These are phyloP conservation scores for Drepana arcuata DNA, from an alignment of 1,140 invertebrate species.

Conservation along the genomic window DNA sequence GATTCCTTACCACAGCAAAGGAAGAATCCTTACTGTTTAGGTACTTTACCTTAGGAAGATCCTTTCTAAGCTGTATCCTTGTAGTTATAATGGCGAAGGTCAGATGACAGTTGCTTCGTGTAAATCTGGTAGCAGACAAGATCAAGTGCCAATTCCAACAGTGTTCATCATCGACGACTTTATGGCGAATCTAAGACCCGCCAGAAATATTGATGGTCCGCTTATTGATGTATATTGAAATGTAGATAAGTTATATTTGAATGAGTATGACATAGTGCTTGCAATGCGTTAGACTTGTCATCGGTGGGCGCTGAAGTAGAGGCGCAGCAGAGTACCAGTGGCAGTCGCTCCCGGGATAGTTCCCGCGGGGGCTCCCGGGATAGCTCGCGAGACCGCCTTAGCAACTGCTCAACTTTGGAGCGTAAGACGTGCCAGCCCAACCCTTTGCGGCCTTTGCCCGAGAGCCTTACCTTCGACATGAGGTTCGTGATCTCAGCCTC, in stretches of 20 bases:
- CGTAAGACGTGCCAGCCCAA: conserved; percentile 46
- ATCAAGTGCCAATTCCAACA: no score
- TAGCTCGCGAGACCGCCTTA: conserved; percentile 61
- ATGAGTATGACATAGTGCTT: no score
- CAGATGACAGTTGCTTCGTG: no score
- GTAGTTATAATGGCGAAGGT: neutral
- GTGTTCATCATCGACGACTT: no score
- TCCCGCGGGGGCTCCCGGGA: conserved; percentile 63
- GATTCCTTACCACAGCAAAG: no score
- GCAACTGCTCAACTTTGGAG: conserved; percentile 62
- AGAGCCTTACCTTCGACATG: conserved; percentile 92
- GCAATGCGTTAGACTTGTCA: conserved; percentile 86
- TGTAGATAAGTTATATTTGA: no score
- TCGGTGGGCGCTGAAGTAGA: conserved; percentile 78
- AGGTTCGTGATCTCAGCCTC: no score
- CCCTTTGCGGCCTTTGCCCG: conserved; percentile 82
- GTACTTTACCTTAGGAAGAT: neutral
- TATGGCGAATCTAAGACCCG: no score
- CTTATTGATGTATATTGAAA: no score
- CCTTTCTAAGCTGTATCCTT: neutral
- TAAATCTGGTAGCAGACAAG: neutral
- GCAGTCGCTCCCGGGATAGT: conserved; percentile 54
- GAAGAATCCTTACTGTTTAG: no score
- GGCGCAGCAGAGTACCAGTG: conserved; percentile 57
- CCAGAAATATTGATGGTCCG: no score